phyloP scores from a whole-genome alignment of 1,140 invertebrate species.

The Cydia splendana region DNA sequence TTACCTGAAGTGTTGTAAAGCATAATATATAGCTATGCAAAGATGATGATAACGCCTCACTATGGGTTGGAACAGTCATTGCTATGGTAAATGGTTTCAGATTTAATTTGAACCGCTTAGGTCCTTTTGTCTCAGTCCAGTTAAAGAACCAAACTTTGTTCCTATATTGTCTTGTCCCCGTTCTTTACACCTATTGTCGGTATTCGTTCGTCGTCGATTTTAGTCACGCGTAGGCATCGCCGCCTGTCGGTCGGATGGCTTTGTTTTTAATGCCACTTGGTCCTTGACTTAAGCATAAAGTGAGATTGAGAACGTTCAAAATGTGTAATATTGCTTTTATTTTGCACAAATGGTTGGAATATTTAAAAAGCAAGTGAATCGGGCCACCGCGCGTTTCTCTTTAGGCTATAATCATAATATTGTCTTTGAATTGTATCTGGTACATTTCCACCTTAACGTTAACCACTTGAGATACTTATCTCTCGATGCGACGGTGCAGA shows the following conservation, averaged over 20 bases:
- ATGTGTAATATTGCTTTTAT: constrained; percentile 19
- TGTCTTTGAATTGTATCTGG: constrained; percentile 16
- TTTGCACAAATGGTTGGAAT: not conserved
- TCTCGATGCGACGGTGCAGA: constrained; percentile 35
- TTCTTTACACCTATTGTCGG: constrained; percentile 44
- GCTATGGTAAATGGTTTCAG: not conserved
- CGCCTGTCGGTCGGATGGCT: constrained; percentile 58
- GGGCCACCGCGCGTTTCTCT: constrained; percentile 18
- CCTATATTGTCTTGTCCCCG: constrained; percentile 43
- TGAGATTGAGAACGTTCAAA: constrained; percentile 6
- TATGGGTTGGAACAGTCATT: not conserved
- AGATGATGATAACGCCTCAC: not conserved
- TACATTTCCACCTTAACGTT: constrained; percentile 19
- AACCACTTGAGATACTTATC: constrained; percentile 32
- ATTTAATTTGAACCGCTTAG: not conserved
- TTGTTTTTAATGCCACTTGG: constrained; percentile 35
- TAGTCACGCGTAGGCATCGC: constrained; percentile 66
- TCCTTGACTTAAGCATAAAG: constrained; percentile 27
- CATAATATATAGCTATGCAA: not conserved
- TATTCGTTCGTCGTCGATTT: constrained; percentile 49
- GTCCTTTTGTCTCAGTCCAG: constrained; percentile 3
- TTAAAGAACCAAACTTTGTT: constrained; percentile 41
- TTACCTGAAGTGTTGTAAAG: no score
- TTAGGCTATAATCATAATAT: constrained; percentile 20
- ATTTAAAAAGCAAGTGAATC: constrained; percentile 19